phyloP scores from a whole-genome alignment of 2,797 vertebrate genomes.

The Sibirionetta formosa region DNA sequence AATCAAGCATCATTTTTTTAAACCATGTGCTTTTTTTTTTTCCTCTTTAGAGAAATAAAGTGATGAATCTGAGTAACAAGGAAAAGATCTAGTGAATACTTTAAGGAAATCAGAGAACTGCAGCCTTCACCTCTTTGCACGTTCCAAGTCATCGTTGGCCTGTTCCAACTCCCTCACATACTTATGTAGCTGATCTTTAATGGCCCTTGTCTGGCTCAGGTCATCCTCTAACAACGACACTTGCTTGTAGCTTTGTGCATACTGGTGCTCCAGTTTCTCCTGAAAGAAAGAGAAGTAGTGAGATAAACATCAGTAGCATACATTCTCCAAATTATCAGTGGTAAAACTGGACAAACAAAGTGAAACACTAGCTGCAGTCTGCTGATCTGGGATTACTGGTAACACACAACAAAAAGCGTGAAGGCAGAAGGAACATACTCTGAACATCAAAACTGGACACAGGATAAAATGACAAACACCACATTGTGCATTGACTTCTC shows the following conservation, averaged over 20 bases:
- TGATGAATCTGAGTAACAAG: background rate
- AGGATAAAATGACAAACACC: background rate
- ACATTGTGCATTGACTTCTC: background rate
- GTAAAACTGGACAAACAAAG: background rate
- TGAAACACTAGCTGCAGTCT: rapidly evolving
- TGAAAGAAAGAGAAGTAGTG: conserved; percentile 57
- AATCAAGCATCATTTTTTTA: background rate
- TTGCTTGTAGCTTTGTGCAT: conserved; percentile 97
- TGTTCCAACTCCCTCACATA: conserved; percentile 97
- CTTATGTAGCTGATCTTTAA: conserved; percentile 97
- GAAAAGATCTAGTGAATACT: background rate
- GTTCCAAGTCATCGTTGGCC: conserved; percentile 97
- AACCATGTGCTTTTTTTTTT: background rate
- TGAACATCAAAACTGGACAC: background rate
- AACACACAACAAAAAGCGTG: background rate
- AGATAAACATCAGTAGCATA: background rate
- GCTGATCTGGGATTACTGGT: background rate
- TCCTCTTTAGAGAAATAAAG: background rate
- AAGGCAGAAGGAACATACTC: background rate
- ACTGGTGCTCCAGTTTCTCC: conserved; percentile 98
- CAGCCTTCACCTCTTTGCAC: conserved; percentile 92
- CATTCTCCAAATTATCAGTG: background rate
- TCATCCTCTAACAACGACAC: conserved; percentile 95
- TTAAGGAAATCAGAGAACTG: background rate
- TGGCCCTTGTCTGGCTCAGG: conserved; percentile 93